Conservation (phyloP, 23 tunicate species). For the Halocynthia aurantium region DNA sequence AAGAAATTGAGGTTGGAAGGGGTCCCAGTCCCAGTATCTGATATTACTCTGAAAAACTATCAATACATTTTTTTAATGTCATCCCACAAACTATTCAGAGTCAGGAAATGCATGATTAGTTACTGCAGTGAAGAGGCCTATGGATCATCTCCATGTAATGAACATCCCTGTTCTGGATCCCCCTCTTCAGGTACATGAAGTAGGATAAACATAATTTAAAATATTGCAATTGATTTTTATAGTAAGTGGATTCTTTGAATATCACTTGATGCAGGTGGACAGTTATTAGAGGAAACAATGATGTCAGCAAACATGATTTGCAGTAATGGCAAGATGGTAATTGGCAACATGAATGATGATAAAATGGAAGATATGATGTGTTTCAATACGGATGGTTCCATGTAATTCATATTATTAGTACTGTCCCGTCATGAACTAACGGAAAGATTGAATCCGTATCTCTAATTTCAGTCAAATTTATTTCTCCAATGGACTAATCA, state of each 20-base stretch:
- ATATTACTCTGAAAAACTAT: too few species aligned
- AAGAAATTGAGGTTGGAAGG: not conserved
- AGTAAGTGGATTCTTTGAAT: not conserved
- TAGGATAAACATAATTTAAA: not conserved
- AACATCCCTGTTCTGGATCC: not conserved
- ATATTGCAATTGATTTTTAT: not conserved
- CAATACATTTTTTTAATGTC: too few species aligned
- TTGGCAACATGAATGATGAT: not conserved
- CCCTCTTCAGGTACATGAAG: not conserved
- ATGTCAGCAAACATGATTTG: not conserved
- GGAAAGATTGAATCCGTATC: too few species aligned
- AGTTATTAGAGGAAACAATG: not conserved
- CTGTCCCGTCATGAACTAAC: not conserved
- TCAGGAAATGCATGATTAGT: not conserved
- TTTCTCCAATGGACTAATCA: not conserved
- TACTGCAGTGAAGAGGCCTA: not conserved
- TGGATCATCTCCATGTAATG: not conserved
- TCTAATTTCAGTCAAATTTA: not conserved
- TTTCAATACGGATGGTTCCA: not conserved
- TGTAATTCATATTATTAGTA: not conserved
- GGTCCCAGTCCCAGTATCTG: not conserved
- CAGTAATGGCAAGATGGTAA: not conserved
- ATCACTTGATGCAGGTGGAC: not conserved
- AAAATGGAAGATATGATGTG: constrained; percentile 2
- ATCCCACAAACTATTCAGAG: not conserved